Percentiles rank a stretch among this genome's conserved stretches.
phyloP scores from a whole-genome alignment of 2,888 invertebrate genomes.

The Microplitis manilae region DNA sequence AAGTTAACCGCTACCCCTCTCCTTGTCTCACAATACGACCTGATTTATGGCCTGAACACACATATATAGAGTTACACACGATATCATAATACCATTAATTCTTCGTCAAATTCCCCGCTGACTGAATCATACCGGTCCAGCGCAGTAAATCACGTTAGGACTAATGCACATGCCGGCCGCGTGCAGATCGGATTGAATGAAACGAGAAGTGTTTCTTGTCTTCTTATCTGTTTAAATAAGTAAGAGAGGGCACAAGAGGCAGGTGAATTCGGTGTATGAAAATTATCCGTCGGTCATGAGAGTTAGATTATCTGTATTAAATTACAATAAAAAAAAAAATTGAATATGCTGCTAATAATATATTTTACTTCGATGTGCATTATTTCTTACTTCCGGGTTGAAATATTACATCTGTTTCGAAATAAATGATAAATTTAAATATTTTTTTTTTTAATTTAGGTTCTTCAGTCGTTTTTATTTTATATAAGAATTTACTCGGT shows the following conservation, averaged over 20 bases:
- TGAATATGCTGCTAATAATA: neutral
- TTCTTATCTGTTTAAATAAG: conserved; percentile 59
- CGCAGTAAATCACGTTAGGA: conserved; percentile 70
- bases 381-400: too few relatives aligned
- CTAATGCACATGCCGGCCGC: conserved; percentile 65
- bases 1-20: conserved; percentile 58
- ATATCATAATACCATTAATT: conserved; percentile 73
- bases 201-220: conserved; percentile 24
- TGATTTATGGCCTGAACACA: conserved; percentile 70
- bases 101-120: conserved; percentile 72
- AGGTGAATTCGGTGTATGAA: conserved; percentile 61
- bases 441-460: too few relatives aligned
- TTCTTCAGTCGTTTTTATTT: too few relatives aligned
- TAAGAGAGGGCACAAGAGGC: conserved; percentile 62
- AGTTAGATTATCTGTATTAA: neutral
- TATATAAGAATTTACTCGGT: too few relatives aligned
- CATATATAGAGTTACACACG: conserved; percentile 71
- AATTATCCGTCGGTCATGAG: neutral
- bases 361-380: too few relatives aligned
- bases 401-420: too few relatives aligned
- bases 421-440: too few relatives aligned
- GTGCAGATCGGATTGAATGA: conserved; percentile 33
- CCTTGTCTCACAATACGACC: conserved; percentile 68
- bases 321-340: neutral
- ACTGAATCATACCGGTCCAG: conserved; percentile 70